A percentile compares a stretch with the other conserved stretches of the same genome.
These are phyloP conservation scores for Campoplex nolae DNA, from an alignment of 2,888 invertebrate genomes.

Conservation along the genomic window DNA sequence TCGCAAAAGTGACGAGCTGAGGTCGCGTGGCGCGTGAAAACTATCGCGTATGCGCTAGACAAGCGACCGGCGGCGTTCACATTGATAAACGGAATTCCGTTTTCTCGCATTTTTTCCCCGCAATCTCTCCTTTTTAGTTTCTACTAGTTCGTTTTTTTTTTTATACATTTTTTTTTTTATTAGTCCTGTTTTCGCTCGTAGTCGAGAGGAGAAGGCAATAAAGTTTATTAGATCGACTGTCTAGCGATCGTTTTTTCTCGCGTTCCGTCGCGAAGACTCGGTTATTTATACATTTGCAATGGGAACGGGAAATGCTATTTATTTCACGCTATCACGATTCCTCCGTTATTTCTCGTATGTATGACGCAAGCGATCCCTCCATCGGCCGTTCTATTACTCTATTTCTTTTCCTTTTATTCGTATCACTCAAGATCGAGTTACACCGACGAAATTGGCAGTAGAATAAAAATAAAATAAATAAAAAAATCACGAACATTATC, in stretches of 20 bases:
- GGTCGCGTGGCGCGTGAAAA: conserved; percentile 79
- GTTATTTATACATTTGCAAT: conserved; percentile 59
- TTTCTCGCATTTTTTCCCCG: conserved; percentile 47
- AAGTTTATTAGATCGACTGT: conserved; percentile 72
- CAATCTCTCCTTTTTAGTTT: neutral
- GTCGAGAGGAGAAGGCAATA: conserved; percentile 38
- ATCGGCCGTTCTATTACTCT: conserved; percentile 17
- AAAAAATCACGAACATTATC: neutral
- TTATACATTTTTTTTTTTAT: conserved; percentile 24
- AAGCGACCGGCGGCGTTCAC: conserved; percentile 14
- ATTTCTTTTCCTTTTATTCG: conserved; percentile 35
- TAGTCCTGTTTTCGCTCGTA: conserved; percentile 18
- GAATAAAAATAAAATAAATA: neutral
- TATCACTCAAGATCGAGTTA: conserved; percentile 28
- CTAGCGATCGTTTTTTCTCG: conserved; percentile 63
- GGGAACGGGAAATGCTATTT: conserved; percentile 59
- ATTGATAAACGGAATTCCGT: conserved; percentile 71
- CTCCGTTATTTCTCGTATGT: conserved; percentile 26
- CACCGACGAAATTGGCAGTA: conserved; percentile 16
- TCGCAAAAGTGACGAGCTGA: conserved; percentile 73
- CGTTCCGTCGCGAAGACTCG: conserved; percentile 49
- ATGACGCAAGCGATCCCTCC: conserved; percentile 20
- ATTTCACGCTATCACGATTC: conserved; percentile 69
- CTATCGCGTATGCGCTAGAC: conserved; percentile 70
- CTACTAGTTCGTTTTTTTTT: neutral